phyloP scores from a whole-genome alignment of 2,888 invertebrate genomes.

The Lysandra coridon region DNA sequence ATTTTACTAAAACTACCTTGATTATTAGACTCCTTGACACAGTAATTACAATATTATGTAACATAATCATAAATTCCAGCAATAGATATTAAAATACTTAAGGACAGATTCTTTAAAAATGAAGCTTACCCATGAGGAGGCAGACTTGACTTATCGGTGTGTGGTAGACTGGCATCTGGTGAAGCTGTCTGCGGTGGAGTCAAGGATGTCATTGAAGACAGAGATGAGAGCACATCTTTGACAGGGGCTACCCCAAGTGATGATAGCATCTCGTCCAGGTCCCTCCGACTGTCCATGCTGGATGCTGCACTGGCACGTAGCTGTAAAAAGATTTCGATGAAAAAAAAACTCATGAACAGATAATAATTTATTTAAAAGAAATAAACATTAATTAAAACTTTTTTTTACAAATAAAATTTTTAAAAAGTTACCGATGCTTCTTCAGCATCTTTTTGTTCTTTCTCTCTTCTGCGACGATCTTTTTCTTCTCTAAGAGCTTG shows the following conservation, averaged over 20 bases:
- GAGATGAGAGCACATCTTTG: conserved; percentile 90
- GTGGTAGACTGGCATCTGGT: conserved; percentile 89
- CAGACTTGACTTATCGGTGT: conserved; percentile 79
- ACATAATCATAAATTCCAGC: too few species aligned
- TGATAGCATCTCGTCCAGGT: conserved; percentile 92
- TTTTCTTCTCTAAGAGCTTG: conserved; percentile 94
- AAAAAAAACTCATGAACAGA: background rate
- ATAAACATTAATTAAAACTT: conserved; percentile 10
- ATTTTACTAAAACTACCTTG: too few species aligned
- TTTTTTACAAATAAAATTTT: background rate
- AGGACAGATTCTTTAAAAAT: background rate
- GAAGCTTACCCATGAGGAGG: conserved; percentile 60
- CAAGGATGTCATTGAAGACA: conserved; percentile 89
- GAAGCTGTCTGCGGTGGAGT: conserved; percentile 91
- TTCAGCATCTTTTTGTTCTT: conserved; percentile 92
- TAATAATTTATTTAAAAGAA: background rate
- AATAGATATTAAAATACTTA: too few species aligned
- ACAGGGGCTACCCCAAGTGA: conserved; percentile 93
- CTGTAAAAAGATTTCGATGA: conserved; percentile 45
- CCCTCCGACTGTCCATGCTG: conserved; percentile 78
- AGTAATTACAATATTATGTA: too few species aligned
- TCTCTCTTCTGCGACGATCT: conserved; percentile 90
- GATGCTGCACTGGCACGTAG: conserved; percentile 77
- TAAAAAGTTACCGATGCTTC: conserved; percentile 77
- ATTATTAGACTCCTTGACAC: too few species aligned